Conservation (phyloP, 2,113 vertebrate species). For the Cryptomyrus ogoouensis region DNA sequence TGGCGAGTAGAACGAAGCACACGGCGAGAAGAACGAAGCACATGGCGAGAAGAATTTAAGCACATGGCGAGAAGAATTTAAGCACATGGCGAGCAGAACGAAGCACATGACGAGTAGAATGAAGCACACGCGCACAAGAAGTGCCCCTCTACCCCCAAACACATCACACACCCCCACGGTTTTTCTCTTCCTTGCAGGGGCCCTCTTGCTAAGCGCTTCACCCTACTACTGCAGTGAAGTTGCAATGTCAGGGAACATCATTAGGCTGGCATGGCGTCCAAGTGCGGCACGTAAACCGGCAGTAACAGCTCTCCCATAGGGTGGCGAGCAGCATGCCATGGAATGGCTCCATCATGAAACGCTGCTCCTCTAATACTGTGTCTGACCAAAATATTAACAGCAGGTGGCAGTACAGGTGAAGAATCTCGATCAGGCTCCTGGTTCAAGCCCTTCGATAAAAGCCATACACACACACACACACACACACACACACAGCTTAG, state of each 20-base stretch:
- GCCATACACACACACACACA: neutral
- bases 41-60: too few relatives aligned
- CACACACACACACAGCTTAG: too few relatives aligned
- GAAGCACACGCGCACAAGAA: neutral
- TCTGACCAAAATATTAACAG: neutral
- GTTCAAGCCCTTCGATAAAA: neutral
- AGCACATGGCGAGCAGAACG: too few relatives aligned
- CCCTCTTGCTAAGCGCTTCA: neutral
- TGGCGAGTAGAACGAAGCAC: too few relatives aligned
- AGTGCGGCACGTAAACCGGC: neutral
- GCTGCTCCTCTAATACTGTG: neutral
- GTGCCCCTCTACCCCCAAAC: neutral
- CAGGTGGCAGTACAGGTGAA: neutral
- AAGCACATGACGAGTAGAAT: too few relatives aligned
- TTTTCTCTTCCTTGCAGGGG: neutral
- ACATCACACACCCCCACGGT: neutral
- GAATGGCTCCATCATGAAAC: neutral
- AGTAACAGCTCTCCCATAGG: neutral
- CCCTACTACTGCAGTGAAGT: neutral
- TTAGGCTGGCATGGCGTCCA: neutral
- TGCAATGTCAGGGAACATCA: neutral
- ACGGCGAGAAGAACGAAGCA: too few relatives aligned
- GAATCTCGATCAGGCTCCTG: neutral
- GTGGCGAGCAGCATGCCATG: neutral
- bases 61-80: too few relatives aligned